A percentile compares a stretch with the other conserved stretches of the same genome.
Conservation (phyloP, 2,797 vertebrate genomes). For the Gymnopithys bicolor region DNA sequence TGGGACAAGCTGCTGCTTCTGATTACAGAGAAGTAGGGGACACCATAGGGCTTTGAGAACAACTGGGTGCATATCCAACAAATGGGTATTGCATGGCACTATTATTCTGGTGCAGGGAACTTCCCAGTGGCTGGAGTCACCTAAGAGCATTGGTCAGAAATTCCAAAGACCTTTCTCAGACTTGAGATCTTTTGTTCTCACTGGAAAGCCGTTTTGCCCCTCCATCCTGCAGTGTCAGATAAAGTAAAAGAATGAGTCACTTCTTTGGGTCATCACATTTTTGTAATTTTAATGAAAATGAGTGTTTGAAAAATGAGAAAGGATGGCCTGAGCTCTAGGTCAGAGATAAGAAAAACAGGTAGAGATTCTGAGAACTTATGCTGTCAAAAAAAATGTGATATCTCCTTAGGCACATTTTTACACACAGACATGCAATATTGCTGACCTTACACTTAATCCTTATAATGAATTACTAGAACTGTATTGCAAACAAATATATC, state of each 20-base stretch:
- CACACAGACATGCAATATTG: not conserved
- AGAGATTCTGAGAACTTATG: not conserved
- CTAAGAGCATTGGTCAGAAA: not conserved
- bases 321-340: not conserved
- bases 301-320: not conserved
- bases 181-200: not conserved
- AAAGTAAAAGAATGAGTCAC: not conserved
- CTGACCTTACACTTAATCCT: not conserved
- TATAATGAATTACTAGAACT: not conserved
- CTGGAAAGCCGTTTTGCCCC: not conserved
- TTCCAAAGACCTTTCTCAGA: not conserved
- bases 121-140: conserved; percentile 17
- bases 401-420: not conserved
- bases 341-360: not conserved
- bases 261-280: not conserved
- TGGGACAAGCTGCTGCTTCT: not conserved
- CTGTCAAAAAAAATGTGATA: not conserved
- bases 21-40: not conserved
- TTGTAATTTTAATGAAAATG: not conserved
- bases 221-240: not conserved
- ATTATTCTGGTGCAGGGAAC: not conserved
- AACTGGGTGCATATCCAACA: conserved; percentile 14
- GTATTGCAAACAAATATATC: not conserved
- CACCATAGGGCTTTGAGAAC: not conserved
- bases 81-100: not conserved